Evolutionary conservation across 2,888 invertebrate genomes (phyloP), one percentile per base, ranked within the genome.

Genomic region (Chrysina gloriosa): DNA sequence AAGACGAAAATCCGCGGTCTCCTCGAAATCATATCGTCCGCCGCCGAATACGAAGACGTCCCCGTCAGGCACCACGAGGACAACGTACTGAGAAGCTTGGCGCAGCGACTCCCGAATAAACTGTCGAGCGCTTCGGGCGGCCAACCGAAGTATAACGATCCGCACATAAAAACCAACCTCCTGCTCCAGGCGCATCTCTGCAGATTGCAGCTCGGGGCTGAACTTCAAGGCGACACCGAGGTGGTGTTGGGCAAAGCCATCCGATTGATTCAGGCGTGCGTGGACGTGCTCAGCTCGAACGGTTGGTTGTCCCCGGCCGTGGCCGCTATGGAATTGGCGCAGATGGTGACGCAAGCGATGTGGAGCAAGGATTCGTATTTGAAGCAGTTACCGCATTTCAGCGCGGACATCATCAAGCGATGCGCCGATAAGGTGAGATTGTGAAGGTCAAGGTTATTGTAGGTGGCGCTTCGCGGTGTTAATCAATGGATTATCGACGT

Each of bases 341-440:
- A 99, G 85, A 99, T 99, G 98, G 95, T 96, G 1, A 99, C 99
- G 0, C 99, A 99, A 84, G 98, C 98, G 6, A 97, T 99, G 97
- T 99, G 98, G 97, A 96, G 94, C 78, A 98, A 97, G 83, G 99
- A 99, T 84, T 96, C 97, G 0, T 97, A 98, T 80, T 87, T 99
- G 70, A 92, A 97, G 70, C 99, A 99, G 80, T 84, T 99, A 80
- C 99, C 99, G 1, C 98, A 99, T 84, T 98, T 98, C 83, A 92
- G 89, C 2, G 80, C 87, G 0, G 98, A 97, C 0, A 90, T 96
- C 65, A 92, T 98, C 72, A 94, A 95, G 79, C 86, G 96, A 3
- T 97, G 97, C 80, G 89, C 93, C 0, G 97, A 96, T 16, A 96
- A 96, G 89, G 92, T 91, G 76, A 74, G 27, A 16, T 14, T 14